Percentiles rank a stretch among this genome's conserved stretches.
Evolutionary conservation across 1,140 invertebrate genomes (phyloP).

Genomic region (Drosophila tani): DNA sequence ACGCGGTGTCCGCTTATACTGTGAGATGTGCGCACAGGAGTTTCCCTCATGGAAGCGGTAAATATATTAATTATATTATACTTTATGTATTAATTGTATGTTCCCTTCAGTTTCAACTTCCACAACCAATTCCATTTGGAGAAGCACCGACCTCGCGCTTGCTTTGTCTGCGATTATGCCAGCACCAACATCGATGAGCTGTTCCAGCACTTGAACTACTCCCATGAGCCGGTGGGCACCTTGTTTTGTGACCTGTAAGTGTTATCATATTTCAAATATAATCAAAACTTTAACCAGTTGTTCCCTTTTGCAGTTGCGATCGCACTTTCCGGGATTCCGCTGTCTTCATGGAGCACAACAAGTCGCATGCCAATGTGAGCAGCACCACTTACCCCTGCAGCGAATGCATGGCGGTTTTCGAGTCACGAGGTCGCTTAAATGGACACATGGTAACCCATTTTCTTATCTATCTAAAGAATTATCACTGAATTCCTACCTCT

Average conservation of each 20-base stretch:
- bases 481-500: not conserved
- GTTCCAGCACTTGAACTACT: conserved; percentile 75
- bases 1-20: conserved; percentile 55
- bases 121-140: conserved; percentile 81
- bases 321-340: conserved; percentile 66
- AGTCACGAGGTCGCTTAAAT: conserved; percentile 54
- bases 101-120: conserved; percentile 63
- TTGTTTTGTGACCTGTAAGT: conserved; percentile 71
- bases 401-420: conserved; percentile 61
- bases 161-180: conserved; percentile 67
- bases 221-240: conserved; percentile 63
- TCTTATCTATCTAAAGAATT: too few relatives aligned
- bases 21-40: conserved; percentile 68
- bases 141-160: conserved; percentile 66
- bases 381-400: conserved; percentile 53
- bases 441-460: conserved; percentile 74
- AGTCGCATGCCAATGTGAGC: conserved; percentile 63
- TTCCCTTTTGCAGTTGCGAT: conserved; percentile 63
- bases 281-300: not conserved
- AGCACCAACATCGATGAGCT: conserved; percentile 71
- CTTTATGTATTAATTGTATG: too few relatives aligned
- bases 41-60: conserved; percentile 81
- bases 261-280: not conserved
- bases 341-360: conserved; percentile 57
- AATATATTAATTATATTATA: not conserved